Base-by-base conservation (phyloP, 1,140 invertebrate species). In the Bradysia coprophila region DNA sequence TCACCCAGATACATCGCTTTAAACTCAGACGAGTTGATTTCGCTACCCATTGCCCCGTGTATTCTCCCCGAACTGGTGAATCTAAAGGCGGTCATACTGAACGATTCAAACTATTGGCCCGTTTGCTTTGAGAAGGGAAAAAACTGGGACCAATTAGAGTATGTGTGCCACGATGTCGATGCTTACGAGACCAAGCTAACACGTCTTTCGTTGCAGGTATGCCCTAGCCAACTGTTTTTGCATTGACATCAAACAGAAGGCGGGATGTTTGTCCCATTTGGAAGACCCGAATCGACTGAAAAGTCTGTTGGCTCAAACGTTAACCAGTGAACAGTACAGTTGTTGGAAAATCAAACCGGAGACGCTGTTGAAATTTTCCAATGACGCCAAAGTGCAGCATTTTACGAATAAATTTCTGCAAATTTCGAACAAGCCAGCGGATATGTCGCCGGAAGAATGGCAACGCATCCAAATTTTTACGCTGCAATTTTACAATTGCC, bases 211-310 rank as follows among this genome's bases (percentile, higher is more conserved):
- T 56, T 55, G 44, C 57, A 79, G 73, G 47, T 65, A 71, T 42
- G 72, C 86, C 43, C 54, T 90, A 10, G 61, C 73, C 40, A 71
- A 75, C 49, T 77, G 73, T 24, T 76, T 77, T 36, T 75, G 72
- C 21, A 64, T 95, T 11, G 76, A 81, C 53, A 80, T 94, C 1
- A 93, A 94, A 57, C 86, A 90, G 55, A 75, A 79, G 52, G 85
- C 85, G 13, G 89, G 89, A 2, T 87, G 85, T 60, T 67, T 93
- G 2, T 86, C 87, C 0, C 89, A 93, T 59, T 53, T 75, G 2
- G 82, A 88, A 59, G 89, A 94, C 65, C 87, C 88, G 11, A 75
- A 88, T 56, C 81, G 87, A 13, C 85, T 84, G 55, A 72, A 79
- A 54, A 87, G 81, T 53, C 69, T 90, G 42, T 58, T 91, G 28